A percentile compares a stretch with the other conserved stretches of the same genome.
Evolutionary conservation across 2,797 vertebrate genomes (phyloP).

Genomic region (Sternarchorhynchus goeldii): DNA sequence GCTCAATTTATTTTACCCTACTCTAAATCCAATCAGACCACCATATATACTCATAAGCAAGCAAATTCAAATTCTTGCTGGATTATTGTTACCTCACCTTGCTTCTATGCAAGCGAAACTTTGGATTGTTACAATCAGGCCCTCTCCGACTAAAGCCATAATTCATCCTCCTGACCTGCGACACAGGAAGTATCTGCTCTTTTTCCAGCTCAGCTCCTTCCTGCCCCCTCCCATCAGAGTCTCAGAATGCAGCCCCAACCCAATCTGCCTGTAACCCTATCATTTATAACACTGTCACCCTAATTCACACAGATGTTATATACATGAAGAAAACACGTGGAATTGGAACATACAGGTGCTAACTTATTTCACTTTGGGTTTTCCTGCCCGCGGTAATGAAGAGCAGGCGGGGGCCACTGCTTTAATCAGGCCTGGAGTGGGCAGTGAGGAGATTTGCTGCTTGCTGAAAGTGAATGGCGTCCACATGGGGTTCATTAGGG

Average conservation of each 20-base stretch:
- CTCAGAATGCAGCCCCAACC: conserved; percentile 45
- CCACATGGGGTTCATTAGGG: conserved; percentile 83
- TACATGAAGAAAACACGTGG: conserved; percentile 72
- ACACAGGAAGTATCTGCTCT: conserved; percentile 71
- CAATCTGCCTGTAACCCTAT: conserved; percentile 56
- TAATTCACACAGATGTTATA: conserved; percentile 75
- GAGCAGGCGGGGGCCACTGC: conserved; percentile 79
- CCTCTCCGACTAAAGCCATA: conserved; percentile 57
- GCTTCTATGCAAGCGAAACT: conserved; percentile 45
- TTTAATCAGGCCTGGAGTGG: conserved; percentile 81
- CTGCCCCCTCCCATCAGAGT: conserved; percentile 59
- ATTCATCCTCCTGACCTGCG: conserved; percentile 71
- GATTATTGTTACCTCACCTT: conserved; percentile 43
- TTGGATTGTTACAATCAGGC: conserved; percentile 43
- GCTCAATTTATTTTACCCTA: conserved; percentile 46
- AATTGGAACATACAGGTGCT: conserved; percentile 83
- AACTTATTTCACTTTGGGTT: conserved; percentile 76
- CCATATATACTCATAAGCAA: conserved; percentile 42
- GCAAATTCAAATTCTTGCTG: conserved; percentile 31
- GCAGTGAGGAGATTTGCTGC: conserved; percentile 74
- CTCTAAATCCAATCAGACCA: conserved; percentile 47
- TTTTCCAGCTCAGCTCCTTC: conserved; percentile 64
- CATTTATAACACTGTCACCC: conserved; percentile 75
- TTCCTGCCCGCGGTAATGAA: conserved; percentile 76
- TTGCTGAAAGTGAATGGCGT: conserved; percentile 76